phyloP scores from a whole-genome alignment of 2,888 invertebrate species.

The Piscicola geometra region DNA sequence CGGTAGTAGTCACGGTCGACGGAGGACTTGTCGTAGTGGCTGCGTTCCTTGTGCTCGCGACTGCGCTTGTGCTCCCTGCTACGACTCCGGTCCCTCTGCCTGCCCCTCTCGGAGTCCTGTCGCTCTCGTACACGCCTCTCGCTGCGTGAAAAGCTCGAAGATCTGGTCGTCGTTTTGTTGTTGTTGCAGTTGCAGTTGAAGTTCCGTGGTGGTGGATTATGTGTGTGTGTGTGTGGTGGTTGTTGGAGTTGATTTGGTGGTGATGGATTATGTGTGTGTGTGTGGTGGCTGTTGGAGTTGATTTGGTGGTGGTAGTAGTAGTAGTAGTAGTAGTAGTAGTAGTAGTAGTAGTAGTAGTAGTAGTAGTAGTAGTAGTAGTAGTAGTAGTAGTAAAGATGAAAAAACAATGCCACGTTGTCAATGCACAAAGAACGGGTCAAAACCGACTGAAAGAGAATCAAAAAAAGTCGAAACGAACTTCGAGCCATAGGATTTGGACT shows the following conservation, averaged over 20 bases:
- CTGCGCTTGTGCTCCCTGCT: slow-evolving; percentile 63
- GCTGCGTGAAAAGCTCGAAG: too few relatives aligned
- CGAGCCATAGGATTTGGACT: slow-evolving; percentile 86
- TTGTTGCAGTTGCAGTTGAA: too few relatives aligned
- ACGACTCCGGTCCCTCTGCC: slow-evolving; percentile 53
- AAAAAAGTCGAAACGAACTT: slow-evolving; percentile 49
- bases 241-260: neutral
- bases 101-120: slow-evolving; percentile 48
- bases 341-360: too few relatives aligned
- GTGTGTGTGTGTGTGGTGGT: too few relatives aligned
- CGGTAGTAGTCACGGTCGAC: slow-evolving; percentile 50
- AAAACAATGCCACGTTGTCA: too few relatives aligned
- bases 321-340: too few relatives aligned
- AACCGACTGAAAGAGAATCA: neutral
- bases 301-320: too few relatives aligned
- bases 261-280: neutral
- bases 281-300: neutral
- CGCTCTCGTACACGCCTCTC: slow-evolving; percentile 65
- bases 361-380: too few relatives aligned
- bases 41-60: slow-evolving; percentile 55
- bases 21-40: slow-evolving; percentile 45
- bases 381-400: neutral
- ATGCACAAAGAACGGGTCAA: neutral
- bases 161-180: too few relatives aligned
- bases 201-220: too few relatives aligned